These are phyloP conservation scores for Bacillus rossius DNA, from an alignment of 1,140 invertebrate species.

Conservation along the genomic window DNA sequence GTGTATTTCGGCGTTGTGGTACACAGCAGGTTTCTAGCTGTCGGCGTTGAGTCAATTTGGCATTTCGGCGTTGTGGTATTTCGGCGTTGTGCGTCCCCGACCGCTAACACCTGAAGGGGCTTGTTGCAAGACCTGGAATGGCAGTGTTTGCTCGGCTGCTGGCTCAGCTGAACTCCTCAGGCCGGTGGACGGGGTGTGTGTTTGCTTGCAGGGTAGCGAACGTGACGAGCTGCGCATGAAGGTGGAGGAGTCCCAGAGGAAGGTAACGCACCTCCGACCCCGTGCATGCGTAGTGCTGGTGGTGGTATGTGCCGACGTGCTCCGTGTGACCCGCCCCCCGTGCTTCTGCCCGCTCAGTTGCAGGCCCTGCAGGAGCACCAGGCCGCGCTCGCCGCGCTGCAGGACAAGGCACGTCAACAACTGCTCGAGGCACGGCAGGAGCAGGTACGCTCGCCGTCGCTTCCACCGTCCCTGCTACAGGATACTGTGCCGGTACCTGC, in stretches of 20 bases:
- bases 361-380: conserved; percentile 35
- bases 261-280: background rate
- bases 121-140: background rate
- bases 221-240: conserved; percentile 6
- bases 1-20: too few relatives aligned
- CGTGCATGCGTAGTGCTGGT: background rate
- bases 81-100: too few relatives aligned
- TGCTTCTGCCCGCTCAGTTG: too few relatives aligned
- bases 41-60: too few relatives aligned
- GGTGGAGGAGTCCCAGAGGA: conserved; percentile 13
- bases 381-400: conserved; percentile 29
- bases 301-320: background rate
- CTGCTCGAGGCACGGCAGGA: conserved; percentile 33
- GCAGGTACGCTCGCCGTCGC: conserved; percentile 23
- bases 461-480: background rate
- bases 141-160: conserved; percentile 1
- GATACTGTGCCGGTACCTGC: too few relatives aligned
- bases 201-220: too few relatives aligned
- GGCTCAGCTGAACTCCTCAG: background rate
- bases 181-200: too few relatives aligned
- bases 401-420: conserved; percentile 38
- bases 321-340: too few relatives aligned
- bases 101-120: too few relatives aligned
- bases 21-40: too few relatives aligned
- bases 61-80: too few relatives aligned